Base-by-base conservation (phyloP, 1,140 invertebrate species). In the Scaptomyza montana region DNA sequence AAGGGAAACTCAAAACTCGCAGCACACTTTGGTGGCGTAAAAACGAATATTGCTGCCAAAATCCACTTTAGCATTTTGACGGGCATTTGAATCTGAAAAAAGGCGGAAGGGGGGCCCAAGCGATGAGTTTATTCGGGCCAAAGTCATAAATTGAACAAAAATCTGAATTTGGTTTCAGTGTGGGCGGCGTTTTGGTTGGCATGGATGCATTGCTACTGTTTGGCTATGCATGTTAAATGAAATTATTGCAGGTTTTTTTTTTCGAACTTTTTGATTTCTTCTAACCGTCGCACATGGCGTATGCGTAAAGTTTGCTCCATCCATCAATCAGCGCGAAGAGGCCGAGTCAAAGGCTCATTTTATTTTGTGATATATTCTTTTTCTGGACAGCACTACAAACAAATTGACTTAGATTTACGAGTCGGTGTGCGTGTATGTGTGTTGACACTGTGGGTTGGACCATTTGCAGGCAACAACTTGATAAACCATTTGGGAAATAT, bases 161-260 rank as follows among this genome's bases (percentile, higher is more conserved):
- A 76, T 78, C 61, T 56, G 61, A 49, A 50, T 65, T 59, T 59
- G 63, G 59, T 57, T 57, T 75, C 60, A 47, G 43, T 73, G 56
- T 43, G 33, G 51, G 36, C 19, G 46, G 39, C 39, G 39, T 43
- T 28, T 36, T 12, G 30, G 51, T n/a, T 5, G 21, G 30, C 33
- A 51, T 16, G 49, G 36, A 36, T 60, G 50, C 49, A 72, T 43
- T 71, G 64, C 51, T 33, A 61, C 75, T 66, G 67, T 87, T 87
- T 66, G 56, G 70, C 61, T 78, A 72, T 86, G 78, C 82, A 86
- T 81, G 81, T 76, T 87, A 78, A 86, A 86, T 87, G 82, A 86
- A 86, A 86, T 86, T 86, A 86, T 86, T 87, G 78, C 82, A 61
- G 74, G 33, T 77, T 75, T 74, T 86, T 65, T 43, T 8, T 9